Conservation (phyloP, 2,113 vertebrate species). For the Conger conger region DNA sequence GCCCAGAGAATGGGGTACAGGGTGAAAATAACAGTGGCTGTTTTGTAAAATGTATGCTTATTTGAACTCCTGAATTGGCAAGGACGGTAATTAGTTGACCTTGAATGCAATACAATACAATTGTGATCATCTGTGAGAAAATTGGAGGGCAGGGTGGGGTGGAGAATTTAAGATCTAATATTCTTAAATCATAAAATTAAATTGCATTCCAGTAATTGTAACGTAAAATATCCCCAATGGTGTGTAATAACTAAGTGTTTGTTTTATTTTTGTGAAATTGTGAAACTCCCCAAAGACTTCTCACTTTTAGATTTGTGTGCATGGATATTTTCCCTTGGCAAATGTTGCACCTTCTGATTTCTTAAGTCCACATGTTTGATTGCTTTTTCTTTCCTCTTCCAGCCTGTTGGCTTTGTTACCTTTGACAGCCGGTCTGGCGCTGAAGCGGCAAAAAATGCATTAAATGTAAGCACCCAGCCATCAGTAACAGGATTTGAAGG, state of each 20-base stretch:
- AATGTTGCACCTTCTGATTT: not conserved
- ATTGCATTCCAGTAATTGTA: not conserved
- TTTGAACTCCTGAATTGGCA: no score
- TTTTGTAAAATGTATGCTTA: no score
- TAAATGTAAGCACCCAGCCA: slow-evolving; percentile 82
- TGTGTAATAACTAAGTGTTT: not conserved
- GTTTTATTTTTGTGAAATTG: no score
- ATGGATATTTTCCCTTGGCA: not conserved
- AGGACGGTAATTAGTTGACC: no score
- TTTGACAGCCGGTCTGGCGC: slow-evolving; percentile 94
- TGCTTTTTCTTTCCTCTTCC: slow-evolving; percentile 51
- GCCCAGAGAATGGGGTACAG: no score
- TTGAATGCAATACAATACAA: not conserved
- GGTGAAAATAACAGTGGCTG: no score
- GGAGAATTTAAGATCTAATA: not conserved
- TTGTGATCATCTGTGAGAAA: not conserved
- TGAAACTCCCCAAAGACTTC: not conserved
- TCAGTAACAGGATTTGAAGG: slow-evolving; percentile 22
- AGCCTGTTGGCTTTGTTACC: slow-evolving; percentile 98
- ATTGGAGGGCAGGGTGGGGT: not conserved
- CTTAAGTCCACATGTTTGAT: not conserved
- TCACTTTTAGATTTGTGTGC: not conserved
- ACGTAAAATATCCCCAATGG: not conserved
- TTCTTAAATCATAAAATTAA: not conserved
- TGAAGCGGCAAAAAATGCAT: slow-evolving; percentile 93